Evolutionary conservation across 1,140 invertebrate genomes (phyloP).

Genomic region (Tetramorium alpestre): DNA sequence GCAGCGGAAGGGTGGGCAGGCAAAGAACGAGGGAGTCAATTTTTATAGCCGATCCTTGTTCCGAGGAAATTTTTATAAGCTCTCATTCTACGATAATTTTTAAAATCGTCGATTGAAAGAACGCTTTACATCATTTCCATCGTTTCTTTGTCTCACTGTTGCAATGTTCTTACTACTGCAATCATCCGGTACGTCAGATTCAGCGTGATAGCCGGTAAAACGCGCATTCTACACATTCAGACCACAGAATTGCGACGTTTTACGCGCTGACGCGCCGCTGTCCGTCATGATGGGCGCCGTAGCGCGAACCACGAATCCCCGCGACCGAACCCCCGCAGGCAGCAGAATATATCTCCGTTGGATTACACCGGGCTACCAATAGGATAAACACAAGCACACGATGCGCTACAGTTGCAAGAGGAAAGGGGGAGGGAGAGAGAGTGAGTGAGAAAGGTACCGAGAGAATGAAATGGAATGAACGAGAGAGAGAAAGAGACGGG

Average conservation of each 20-base stretch:
- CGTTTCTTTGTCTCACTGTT: background rate
- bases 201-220: conserved; percentile 46
- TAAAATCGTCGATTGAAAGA: background rate
- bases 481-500: conserved; percentile 33
- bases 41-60: background rate
- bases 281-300: conserved; percentile 80
- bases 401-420: conserved; percentile 37
- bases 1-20: background rate
- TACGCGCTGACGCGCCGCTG: conserved; percentile 79
- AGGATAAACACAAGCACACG: conserved; percentile 79
- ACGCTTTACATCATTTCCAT: background rate
- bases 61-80: no score
- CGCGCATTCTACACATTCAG: conserved; percentile 44
- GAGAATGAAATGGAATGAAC: conserved; percentile 33
- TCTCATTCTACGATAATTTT: background rate
- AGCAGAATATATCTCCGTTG: conserved; percentile 75
- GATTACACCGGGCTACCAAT: conserved; percentile 83
- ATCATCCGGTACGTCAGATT: conserved; percentile 20
- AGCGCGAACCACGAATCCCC: conserved; percentile 67
- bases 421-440: conserved; percentile 5
- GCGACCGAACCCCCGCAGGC: conserved; percentile 49
- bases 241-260: conserved; percentile 74
- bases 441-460: conserved; percentile 17
- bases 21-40: background rate
- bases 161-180: background rate